phyloP scores from a whole-genome alignment of 2,797 vertebrate species.

The Mus spretus region DNA sequence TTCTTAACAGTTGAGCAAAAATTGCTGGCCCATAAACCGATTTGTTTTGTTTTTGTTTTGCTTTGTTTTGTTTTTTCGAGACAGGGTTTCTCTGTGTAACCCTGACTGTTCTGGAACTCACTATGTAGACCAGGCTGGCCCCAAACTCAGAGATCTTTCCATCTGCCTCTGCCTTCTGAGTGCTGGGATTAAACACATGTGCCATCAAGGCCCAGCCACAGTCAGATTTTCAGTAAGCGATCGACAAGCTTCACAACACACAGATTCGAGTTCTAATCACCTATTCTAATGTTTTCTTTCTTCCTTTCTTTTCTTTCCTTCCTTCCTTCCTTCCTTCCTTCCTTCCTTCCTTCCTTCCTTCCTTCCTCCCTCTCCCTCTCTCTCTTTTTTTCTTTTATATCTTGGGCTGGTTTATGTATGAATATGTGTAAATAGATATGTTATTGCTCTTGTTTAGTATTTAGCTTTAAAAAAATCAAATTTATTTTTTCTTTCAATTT shows the following conservation, averaged over 20 bases:
- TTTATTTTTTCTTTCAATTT: conserved; percentile 55
- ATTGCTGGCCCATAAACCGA: neutral
- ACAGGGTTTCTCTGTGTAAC: neutral
- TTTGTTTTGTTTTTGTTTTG: neutral
- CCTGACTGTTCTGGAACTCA: neutral
- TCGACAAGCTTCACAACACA: neutral
- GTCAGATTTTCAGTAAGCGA: conserved; percentile 31
- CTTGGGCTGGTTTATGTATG: neutral
- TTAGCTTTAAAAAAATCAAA: conserved; percentile 44
- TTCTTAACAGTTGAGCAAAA: neutral
- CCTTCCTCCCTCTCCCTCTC: too few species aligned
- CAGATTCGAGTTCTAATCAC: conserved; percentile 29
- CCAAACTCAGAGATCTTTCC: neutral
- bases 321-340: too few species aligned
- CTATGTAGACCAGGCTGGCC: neutral
- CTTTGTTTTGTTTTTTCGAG: neutral
- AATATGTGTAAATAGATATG: neutral
- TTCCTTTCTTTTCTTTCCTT: neutral
- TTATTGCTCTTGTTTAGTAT: neutral
- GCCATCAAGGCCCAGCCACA: neutral
- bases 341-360: too few species aligned
- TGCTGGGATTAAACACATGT: neutral
- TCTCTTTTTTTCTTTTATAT: neutral
- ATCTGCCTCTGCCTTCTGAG: neutral
- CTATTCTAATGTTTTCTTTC: neutral